Base-by-base conservation (phyloP, 2,797 vertebrate species). In the Hapalemur alaotrensis region DNA sequence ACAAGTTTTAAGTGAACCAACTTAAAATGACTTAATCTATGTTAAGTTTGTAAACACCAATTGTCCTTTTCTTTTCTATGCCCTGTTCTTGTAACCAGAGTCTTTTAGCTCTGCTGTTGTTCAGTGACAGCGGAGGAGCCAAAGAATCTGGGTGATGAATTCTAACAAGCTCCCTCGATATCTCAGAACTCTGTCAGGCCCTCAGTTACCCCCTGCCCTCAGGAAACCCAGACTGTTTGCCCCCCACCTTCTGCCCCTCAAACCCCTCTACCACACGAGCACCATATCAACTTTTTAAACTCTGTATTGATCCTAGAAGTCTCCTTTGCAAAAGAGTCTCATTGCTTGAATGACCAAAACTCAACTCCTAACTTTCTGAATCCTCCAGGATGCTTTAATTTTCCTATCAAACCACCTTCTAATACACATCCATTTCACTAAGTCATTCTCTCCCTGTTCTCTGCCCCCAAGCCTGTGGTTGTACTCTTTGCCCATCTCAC, bases 311-410 rank as follows among this genome's bases (percentile, higher is more conserved):
- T 70, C 41, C 63, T 5, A 20, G 25, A 32, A 3, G 22, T 67
- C 65, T 91, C 46, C 52, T 89, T 93, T 48, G 38, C 63, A 79
- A 92, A 80, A 41, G 3, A 94, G 11, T 48, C n/a, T 72, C n/a
- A 52, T n/a, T 87, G 59, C 76, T 84, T 54, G 57, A 86, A 96
- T 89, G 50, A 82, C 1, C 13, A 54, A 91, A 92, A 90, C 70
- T 86, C 57, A 59, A 28, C 23, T 87, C 76, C 17, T 17, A 61
- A 82, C 25, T 93, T 72, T 41, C 32, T 72, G 25, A 63, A 72
- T 50, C 12, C 46, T 82, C 43, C 32, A 7, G 59, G 70, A 69
- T 70, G 54, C 50, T 80, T 76, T 82, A 25, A 35, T 86, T 89
- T 93, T 93, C 7, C 41, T 48, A 7, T 65, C 38, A 89, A 73